Evolutionary conservation across 53 echinoderm and acorn worm genomes (phyloP), one percentile per base, ranked within the genome.

Genomic region (Arbacia lixula): DNA sequence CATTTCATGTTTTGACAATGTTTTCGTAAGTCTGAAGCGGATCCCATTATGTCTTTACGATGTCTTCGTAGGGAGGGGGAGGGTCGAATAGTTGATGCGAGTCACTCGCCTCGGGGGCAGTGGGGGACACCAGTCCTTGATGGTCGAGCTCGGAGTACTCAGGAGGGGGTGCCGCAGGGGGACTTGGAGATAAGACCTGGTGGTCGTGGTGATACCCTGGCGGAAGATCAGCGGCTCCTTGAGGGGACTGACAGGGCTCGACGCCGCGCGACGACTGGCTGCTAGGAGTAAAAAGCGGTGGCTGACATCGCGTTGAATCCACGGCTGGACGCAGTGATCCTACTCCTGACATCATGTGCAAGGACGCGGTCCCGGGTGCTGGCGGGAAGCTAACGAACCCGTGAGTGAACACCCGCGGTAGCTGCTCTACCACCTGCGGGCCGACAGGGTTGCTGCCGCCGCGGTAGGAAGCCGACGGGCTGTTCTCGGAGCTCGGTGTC

Each of bases 61-160:
- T 67, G 38, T 67, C 67, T 67, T 67, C 67, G 39, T 67, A 67
- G 36, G 19, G 19, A 39, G 67, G 67, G 24, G 67, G 67, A 37
- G 67, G 67, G 67, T 67, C 67, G 36, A 67, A 67, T 24, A 67
- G 36, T 8, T 37, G 24, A 38, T 37, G 2, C 9, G 67, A 39
- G 22, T 67, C 67, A 37, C 12, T 67, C 21, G 40, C 21, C 21
- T 37, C 25, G 20, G 9, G 11, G 36, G 67, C 25, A 22, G 9
- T 22, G 36, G 67, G 67, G 6, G 67, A 67, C 6, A 39, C n/a
- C 16, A 67, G 2, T 3, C 67, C 21, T 16, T 17, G 21, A 20
- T n/a, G n/a, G n/a, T 67, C 67, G 1, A 67, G 6, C 38, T 67
- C 67, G 36, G 67, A 67, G 25, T 67, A 67, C 4, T 67, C 67